Base-by-base conservation (phyloP, 1,140 invertebrate species). In the Fopius arisanus region DNA sequence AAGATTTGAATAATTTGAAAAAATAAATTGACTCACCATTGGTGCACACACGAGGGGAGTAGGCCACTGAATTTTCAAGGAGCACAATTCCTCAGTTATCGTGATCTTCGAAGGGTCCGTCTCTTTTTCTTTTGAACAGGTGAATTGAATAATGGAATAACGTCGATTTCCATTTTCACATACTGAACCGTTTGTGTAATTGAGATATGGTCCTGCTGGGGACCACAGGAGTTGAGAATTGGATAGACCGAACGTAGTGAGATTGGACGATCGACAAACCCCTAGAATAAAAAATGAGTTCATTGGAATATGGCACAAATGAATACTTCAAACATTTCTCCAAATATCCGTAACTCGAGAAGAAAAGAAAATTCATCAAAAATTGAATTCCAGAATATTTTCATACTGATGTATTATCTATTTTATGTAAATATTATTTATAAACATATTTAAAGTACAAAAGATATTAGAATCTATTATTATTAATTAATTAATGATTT, bases 71-170 rank as follows among this genome's bases (percentile, higher is more conserved):
- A 90, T 87, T 67, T 88, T 82, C 54, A 89, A 75, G 75, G 82
- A 82, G 74, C 89, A 90, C n/a, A n/a, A n/a, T 80, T 83, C 73
- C 68, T 85, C 79, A 75, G 84, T 81, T 80, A 90, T 84, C 78
- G 88, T 84, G 72, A 90, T 82, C 74, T 84, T 74, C 41, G 87
- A 82, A 41, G 12, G 28, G 73, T 80, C 72, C 67, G 72, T 74
- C 1, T 78, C 81, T 73, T 79, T 82, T 78, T 89, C 85, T 26
- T 82, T 77, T 14, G 79, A 79, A 72, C 89, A 90, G 67, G 85
- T 80, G 78, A 90, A 90, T 77, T 83, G 84, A 74, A 90, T 90
- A 81, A 86, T 79, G 37, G 89, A 90, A 76, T 88, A 89, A 37
- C 78, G 83, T 21, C 54, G 78, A 73, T 73, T 71, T 5, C 72